Evolutionary conservation across 1,140 invertebrate genomes (phyloP), one percentile per base, ranked within the genome.

Genomic region (Nixonia krombeini): DNA sequence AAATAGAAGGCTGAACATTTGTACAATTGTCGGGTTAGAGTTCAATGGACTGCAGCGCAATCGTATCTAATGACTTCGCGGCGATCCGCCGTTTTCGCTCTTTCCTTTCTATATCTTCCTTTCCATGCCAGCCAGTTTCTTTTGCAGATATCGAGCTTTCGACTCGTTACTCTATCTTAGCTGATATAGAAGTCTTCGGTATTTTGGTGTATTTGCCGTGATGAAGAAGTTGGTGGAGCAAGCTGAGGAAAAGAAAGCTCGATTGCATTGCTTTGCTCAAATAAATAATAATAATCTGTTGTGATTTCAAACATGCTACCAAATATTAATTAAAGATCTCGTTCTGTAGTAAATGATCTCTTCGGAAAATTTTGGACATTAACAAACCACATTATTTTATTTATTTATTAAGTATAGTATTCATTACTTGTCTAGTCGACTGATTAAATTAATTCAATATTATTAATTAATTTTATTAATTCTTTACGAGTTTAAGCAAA

Each of bases 41-140:
- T 68, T 72, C 61, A 63, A 72, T 57, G 51, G 12, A 55, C 56
- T 40, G 46, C 13, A 42, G 33, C 15, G 51, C 44, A 52, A 56
- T 57, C 33, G 46, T 33, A 57, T 61, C 38, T 56, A 64, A 64
- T 70, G 52, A 68, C 28, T 62, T 41, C 46, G 46, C 46, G 25
- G 33, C 38, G 47, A 16, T 41, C 21, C 10, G 7, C 31, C 2
- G 37, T 21, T 45, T 47, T 59, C 46, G 21, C 40, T 45, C 50
- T 53, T 62, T 51, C 13, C 40, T 28, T 33, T 49, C 9, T 21
- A 18, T 62, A 35, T 56, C 44, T 35, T 26, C 42, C 49, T 49
- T 33, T 53, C 23, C 28, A 35, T 38, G 25, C 16, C 33, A 38
- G 35, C 29, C 35, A 45, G 57, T 56, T 61, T 51, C 57, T 46